Evolutionary conservation across 1,140 invertebrate genomes (phyloP), one percentile per base, ranked within the genome.

Genomic region (Lordiphosa clarofinis): DNA sequence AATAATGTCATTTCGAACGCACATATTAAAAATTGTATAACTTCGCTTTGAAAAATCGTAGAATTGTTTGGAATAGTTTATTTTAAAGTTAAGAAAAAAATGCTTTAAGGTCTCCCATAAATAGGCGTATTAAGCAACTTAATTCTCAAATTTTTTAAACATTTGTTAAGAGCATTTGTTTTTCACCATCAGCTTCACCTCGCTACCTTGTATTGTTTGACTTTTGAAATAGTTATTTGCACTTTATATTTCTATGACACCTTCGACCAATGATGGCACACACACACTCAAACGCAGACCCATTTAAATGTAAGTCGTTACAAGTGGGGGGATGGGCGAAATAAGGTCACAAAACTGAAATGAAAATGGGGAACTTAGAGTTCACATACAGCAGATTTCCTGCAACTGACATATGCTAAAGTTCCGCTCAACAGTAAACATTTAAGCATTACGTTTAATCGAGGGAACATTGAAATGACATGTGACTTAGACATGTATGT

Each of bases 201-300:
- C 10, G 12, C 9, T 35, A 13, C 13, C 11, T 49, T 42, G 37
- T 65, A 57, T 66, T 82, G 72, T 72, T 64, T 81, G 65, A 73
- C 24, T 49, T 70, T 79, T 59, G 24, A 62, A 69, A 81, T 74
- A 57, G 65, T 58, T 81, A 47, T 63, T 64, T 70, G 72, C 67
- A 48, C 68, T 67, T 57, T 11, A 5, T 19, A 10, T 73, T 73
- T 81, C 72, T 65, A 58, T 62, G 59, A 62, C 78, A 76, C 78
- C 76, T 72, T 63, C 56, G 72, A 60, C 76, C 64, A 81, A 72
- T 72, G 76, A 64, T 65, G 72, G 63, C 21, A 67, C 55, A 43
- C 38, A 33, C 28, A 60, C 13, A 36, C n/a, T 11, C 15, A 21
- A 21, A 12, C 36, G 33, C 46, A 50, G 31, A 5, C 21, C 2